These are phyloP conservation scores for Danaus plexippus DNA, from an alignment of 1,140 invertebrate species.

Conservation along the genomic window DNA sequence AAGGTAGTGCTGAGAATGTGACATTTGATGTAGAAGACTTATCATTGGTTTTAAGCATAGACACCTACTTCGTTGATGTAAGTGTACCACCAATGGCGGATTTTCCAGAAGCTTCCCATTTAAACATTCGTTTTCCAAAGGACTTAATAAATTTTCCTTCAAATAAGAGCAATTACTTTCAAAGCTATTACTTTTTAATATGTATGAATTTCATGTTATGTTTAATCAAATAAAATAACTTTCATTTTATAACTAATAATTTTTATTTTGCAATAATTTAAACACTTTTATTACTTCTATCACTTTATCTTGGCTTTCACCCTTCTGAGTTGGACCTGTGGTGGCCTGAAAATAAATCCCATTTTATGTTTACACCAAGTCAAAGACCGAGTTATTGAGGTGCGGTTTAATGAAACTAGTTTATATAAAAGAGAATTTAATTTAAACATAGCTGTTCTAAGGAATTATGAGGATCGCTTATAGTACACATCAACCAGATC, in stretches of 20 bases:
- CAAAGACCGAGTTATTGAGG: neutral
- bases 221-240: constrained; percentile 29
- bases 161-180: neutral
- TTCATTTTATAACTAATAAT: constrained; percentile 27
- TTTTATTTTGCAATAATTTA: constrained; percentile 70
- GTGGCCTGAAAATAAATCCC: constrained; percentile 58
- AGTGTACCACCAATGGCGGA: constrained; percentile 30
- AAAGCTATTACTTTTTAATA: constrained; percentile 7
- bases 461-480: constrained; percentile 42
- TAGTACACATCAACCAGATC: constrained; percentile 36
- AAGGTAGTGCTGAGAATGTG: constrained; percentile 27
- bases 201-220: constrained; percentile 11
- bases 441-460: constrained; percentile 40
- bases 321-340: constrained; percentile 45
- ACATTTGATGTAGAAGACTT: constrained; percentile 36
- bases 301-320: constrained; percentile 61
- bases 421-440: constrained; percentile 43
- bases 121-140: constrained; percentile 44
- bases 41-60: constrained; percentile 40
- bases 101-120: constrained; percentile 36
- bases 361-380: constrained; percentile 30
- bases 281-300: constrained; percentile 65
- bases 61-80: constrained; percentile 43
- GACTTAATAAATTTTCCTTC: constrained; percentile 47
- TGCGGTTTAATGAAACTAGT: constrained; percentile 29